Conservation (phyloP, 2,888 invertebrate species). For the Dendrolimus pini region DNA sequence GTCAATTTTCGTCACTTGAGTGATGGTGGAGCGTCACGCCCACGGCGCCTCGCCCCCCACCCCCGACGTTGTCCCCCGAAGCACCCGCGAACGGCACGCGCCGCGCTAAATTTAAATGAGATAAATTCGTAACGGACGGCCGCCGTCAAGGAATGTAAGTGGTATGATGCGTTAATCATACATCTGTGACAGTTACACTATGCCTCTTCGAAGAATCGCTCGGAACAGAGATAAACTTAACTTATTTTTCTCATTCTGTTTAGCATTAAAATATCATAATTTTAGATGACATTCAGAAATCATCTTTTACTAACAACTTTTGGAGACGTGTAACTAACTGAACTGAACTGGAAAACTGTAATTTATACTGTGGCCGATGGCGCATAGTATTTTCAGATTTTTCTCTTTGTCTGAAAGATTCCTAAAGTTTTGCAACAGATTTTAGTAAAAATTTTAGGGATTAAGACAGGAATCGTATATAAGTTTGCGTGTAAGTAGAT, state of each 20-base stretch:
- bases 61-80: constrained; percentile 22
- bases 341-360: background rate
- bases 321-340: background rate
- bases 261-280: constrained; percentile 6
- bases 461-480: too few species aligned
- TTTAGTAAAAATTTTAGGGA: too few species aligned
- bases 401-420: too few species aligned
- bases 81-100: constrained; percentile 61
- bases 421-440: too few species aligned
- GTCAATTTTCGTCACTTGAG: constrained; percentile 77
- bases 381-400: too few species aligned
- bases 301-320: background rate
- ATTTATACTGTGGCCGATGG: background rate
- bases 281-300: background rate
- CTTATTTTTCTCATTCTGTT: constrained; percentile 16
- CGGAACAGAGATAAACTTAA: constrained; percentile 9
- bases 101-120: constrained; percentile 74
- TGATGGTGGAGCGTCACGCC: constrained; percentile 72
- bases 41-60: constrained; percentile 31
- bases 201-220: constrained; percentile 40
- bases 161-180: constrained; percentile 70
- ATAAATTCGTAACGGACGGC: constrained; percentile 73
- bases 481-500: too few species aligned
- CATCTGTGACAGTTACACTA: constrained; percentile 67
- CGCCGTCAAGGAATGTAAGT: constrained; percentile 59